Conservation (phyloP, 1,140 invertebrate species). For the Grapholita molesta region DNA sequence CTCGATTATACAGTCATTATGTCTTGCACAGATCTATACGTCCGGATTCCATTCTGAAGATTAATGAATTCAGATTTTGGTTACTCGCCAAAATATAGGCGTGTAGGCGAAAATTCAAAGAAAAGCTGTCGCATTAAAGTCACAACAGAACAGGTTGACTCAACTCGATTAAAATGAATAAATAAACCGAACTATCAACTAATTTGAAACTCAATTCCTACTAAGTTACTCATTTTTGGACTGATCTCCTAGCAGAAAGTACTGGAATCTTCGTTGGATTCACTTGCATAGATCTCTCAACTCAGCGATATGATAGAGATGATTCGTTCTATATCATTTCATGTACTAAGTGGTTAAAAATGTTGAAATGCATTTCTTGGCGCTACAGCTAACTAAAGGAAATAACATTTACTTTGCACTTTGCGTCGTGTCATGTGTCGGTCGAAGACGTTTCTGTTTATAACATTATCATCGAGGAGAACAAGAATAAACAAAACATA, state of each 20-base stretch:
- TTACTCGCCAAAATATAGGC: neutral
- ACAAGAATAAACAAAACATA: neutral
- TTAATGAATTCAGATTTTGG: neutral
- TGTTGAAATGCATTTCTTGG: slow-evolving; percentile 53
- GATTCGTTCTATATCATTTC: slow-evolving; percentile 22
- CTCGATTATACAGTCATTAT: neutral
- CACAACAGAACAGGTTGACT: neutral
- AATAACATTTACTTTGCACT: slow-evolving; percentile 45
- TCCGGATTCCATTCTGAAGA: neutral
- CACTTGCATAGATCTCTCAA: neutral
- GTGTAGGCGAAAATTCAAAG: neutral
- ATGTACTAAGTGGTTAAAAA: slow-evolving; percentile 32
- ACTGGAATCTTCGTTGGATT: neutral
- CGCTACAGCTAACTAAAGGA: slow-evolving; percentile 42
- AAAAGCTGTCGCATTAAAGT: neutral
- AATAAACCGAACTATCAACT: neutral
- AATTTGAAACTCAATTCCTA: neutral
- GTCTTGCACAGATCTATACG: neutral
- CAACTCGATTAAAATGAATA: neutral
- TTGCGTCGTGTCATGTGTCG: slow-evolving; percentile 20
- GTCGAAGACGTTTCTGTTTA: neutral
- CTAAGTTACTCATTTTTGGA: neutral
- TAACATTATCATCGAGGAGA: neutral
- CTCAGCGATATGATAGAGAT: neutral
- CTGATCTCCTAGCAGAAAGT: neutral